phyloP scores from a whole-genome alignment of 2,888 invertebrate genomes.

The Conomelus anceps region DNA sequence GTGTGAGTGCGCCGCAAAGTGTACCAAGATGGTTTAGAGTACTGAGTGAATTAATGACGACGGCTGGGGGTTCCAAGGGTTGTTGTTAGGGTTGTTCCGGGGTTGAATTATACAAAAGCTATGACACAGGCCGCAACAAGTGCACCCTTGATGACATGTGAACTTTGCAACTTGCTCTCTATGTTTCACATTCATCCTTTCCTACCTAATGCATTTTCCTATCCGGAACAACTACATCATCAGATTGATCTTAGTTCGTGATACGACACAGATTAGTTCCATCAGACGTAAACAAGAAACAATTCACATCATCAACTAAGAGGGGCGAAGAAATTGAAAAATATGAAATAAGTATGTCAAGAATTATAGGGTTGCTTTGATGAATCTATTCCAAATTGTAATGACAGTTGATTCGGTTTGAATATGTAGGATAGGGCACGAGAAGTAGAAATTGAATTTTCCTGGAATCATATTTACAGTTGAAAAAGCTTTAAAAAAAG shows the following conservation, averaged over 20 bases:
- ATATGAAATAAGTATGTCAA: not conserved
- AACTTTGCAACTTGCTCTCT: not conserved
- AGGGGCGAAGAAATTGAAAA: not conserved
- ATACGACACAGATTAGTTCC: not conserved
- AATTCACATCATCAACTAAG: not conserved
- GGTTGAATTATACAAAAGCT: slow-evolving; percentile 10
- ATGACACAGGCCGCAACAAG: not conserved
- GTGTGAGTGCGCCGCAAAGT: not conserved
- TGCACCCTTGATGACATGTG: slow-evolving; percentile 9
- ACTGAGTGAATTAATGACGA: not conserved
- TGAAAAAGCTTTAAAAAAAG: no score
- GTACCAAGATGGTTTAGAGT: not conserved
- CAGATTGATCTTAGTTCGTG: not conserved
- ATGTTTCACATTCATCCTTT: not conserved
- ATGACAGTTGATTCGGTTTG: not conserved
- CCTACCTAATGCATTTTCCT: not conserved
- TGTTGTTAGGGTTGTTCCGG: not conserved
- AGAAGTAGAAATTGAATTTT: no score
- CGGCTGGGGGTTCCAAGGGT: not conserved
- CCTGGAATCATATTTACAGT: no score
- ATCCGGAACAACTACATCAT: not conserved
- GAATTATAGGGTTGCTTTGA: not conserved
- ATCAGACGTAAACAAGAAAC: no score
- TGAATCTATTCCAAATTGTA: not conserved
- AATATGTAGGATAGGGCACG: not conserved